Evolutionary conservation across 2,888 invertebrate species (phyloP), one percentile per base, ranked within the genome.

Genomic region (Empis livida): DNA sequence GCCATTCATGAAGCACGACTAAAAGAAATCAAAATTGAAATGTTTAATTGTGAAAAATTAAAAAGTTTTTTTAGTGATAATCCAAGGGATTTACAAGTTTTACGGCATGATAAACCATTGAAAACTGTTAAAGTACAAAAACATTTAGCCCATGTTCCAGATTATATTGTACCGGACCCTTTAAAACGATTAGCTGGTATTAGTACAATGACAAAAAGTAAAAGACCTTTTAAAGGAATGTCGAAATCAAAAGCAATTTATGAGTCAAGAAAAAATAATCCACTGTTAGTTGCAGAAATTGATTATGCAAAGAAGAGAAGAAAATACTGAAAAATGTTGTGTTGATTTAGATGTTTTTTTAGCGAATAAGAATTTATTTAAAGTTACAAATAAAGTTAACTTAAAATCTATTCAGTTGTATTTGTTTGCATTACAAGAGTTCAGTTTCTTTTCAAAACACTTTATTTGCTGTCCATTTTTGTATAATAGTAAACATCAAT

Each of bases 41-140:
- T 97, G 49, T 75, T 96, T 52, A 92, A 89, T 65, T 93, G 92
- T 52, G 80, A 89, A 63, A 93, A 91, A 66, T 70, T 96, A 17
- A 93, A 92, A 74, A 81, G 85, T 17, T 93, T 90, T 70, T 96
- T 96, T 65, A 87, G 89, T 61, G 89, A 93, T 57, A 92, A 96
- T 68, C 89, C 94, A 0, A 75, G 79, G 6, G 96, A 96, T 65
- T 67, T 92, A 44, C 81, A 87, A 56, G 83, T 92, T 0, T 67
- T 96, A 42, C 73, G 91, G 8, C 82, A 93, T 52, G 91, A 92
- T 61, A 87, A 85, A 65, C 84, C 88, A 0, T 67, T 93, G 15
- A 90, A 90, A 58, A 87, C 88, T 0, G 87, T 93, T 1, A 80
- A 81, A 62, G 71, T 84, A 10, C 90, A 92, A 62, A 76, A 80